Evolutionary conservation across 1,140 invertebrate species (phyloP).

Genomic region (Formica selysi): DNA sequence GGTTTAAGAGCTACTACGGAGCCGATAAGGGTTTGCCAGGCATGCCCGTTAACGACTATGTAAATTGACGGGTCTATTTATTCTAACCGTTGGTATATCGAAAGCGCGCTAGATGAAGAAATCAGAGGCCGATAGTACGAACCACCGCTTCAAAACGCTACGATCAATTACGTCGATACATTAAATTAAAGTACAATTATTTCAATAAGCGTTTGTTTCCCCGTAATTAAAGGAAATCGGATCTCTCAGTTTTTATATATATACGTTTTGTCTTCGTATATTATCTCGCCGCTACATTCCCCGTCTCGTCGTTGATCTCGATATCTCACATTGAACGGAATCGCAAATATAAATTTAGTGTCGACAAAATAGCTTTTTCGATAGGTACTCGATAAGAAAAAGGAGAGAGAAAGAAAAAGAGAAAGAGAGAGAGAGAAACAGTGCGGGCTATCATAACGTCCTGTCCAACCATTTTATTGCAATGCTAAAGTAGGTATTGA

Average conservation of each 20-base stretch:
- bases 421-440: neutral
- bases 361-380: constrained; percentile 69
- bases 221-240: neutral
- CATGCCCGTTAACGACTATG: constrained; percentile 82
- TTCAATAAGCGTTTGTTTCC: constrained; percentile 29
- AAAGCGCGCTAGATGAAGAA: constrained; percentile 77
- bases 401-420: constrained; percentile 6
- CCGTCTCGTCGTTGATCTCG: constrained; percentile 46
- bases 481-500: constrained; percentile 78
- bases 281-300: neutral
- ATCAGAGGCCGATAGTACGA: constrained; percentile 73
- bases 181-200: constrained; percentile 46
- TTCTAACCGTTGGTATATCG: constrained; percentile 81
- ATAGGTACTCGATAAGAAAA: constrained; percentile 73
- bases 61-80: constrained; percentile 84
- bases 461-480: constrained; percentile 78
- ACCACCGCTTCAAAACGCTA: constrained; percentile 23
- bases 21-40: constrained; percentile 81
- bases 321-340: constrained; percentile 56
- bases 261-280: neutral
- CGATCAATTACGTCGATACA: constrained; percentile 75
- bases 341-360: constrained; percentile 74
- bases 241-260: constrained; percentile 22
- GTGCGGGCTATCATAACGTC: constrained; percentile 73
- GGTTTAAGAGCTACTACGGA: constrained; percentile 73